Conservation (phyloP, 2,888 invertebrate species). For the Machimus atricapillus region DNA sequence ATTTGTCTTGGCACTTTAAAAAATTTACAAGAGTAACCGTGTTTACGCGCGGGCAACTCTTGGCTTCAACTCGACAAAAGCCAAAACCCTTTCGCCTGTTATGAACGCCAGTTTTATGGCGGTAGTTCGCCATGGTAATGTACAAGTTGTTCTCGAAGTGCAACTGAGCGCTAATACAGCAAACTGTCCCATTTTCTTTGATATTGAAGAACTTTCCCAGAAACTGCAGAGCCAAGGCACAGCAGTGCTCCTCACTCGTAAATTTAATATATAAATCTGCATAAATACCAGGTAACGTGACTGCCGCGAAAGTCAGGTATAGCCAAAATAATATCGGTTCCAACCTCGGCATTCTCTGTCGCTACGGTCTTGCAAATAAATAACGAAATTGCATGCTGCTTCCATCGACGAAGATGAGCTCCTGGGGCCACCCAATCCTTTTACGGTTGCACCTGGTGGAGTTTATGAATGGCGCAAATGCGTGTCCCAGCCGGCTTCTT, state of each 20-base stretch:
- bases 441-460: not conserved
- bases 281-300: constrained; percentile 44
- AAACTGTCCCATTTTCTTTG: not conserved
- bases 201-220: not conserved
- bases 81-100: not conserved
- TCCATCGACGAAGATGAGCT: constrained; percentile 42
- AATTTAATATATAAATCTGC: constrained; percentile 37
- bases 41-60: not conserved
- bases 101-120: not conserved
- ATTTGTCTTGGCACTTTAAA: not conserved
- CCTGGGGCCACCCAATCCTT: not conserved
- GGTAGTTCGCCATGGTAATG: not conserved
- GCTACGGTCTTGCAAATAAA: constrained; percentile 8
- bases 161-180: not conserved
- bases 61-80: not conserved
- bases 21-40: not conserved
- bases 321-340: not conserved
- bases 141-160: not conserved
- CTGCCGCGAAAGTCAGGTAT: constrained; percentile 24
- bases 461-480: constrained; percentile 10
- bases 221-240: not conserved
- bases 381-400: constrained; percentile 42
- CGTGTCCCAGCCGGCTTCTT: not conserved
- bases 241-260: constrained; percentile 7
- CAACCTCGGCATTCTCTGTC: not conserved